Conservation (phyloP, 1,140 invertebrate species). For the Bombus affinis region DNA sequence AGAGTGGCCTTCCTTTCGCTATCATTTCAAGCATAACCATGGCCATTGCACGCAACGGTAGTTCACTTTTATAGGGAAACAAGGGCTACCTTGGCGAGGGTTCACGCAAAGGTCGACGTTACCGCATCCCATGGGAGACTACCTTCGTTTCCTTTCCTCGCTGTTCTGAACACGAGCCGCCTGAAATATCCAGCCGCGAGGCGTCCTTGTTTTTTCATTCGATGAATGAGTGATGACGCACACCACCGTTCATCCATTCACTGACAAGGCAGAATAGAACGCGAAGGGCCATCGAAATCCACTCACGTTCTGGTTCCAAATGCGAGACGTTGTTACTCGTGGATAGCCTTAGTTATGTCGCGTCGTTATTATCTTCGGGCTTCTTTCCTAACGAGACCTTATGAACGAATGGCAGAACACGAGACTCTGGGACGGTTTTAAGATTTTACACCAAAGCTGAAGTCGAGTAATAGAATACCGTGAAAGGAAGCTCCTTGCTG, state of each 20-base stretch:
- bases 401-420: neutral
- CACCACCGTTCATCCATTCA: conserved; percentile 56
- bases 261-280: conserved; percentile 25
- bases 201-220: conserved; percentile 59
- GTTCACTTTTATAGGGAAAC: conserved; percentile 62
- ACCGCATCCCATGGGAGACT: conserved; percentile 53
- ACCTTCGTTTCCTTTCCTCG: conserved; percentile 38
- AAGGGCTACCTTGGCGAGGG: conserved; percentile 54
- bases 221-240: conserved; percentile 66
- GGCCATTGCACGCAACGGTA: conserved; percentile 58
- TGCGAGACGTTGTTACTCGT: neutral
- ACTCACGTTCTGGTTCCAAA: conserved; percentile 34
- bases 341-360: neutral
- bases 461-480: conserved; percentile 15
- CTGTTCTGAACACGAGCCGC: conserved; percentile 48
- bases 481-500: neutral
- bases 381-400: neutral
- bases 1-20: conserved; percentile 36
- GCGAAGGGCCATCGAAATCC: conserved; percentile 8
- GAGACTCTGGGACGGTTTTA: neutral
- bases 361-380: neutral
- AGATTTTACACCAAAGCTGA: neutral
- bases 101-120: conserved; percentile 57
- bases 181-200: conserved; percentile 71
- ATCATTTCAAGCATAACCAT: conserved; percentile 58